Percentiles rank a stretch among this genome's conserved stretches.
These are phyloP conservation scores for Oreocharis arfaki DNA, from an alignment of 2,113 vertebrate genomes.

Conservation along the genomic window DNA sequence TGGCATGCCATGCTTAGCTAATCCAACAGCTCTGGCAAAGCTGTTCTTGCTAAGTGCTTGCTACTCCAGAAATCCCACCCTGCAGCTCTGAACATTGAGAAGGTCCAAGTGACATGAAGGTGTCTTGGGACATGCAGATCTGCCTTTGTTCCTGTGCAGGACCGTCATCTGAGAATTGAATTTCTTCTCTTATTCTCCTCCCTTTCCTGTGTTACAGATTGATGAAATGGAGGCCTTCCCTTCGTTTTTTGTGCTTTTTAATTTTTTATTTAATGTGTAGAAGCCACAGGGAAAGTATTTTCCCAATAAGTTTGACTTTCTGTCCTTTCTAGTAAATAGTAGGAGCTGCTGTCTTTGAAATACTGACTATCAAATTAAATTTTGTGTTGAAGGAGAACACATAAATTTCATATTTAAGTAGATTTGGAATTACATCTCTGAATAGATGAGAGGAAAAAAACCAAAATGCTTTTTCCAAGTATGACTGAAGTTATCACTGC, in stretches of 20 bases:
- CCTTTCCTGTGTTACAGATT: slow-evolving; percentile 2
- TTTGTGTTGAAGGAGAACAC: not conserved
- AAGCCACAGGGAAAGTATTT: not conserved
- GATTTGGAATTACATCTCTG: not conserved
- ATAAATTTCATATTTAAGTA: not conserved
- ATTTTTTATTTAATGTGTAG: not conserved
- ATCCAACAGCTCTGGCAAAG: slow-evolving; percentile 15
- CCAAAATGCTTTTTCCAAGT: not conserved
- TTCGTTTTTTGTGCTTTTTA: not conserved
- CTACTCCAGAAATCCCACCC: slow-evolving; percentile 47
- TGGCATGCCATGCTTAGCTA: slow-evolving; percentile 48
- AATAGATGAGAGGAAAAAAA: not conserved
- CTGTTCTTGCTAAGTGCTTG: not conserved
- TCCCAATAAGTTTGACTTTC: not conserved
- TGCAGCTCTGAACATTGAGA: slow-evolving; percentile 13
- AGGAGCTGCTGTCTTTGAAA: not conserved
- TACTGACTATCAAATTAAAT: not conserved
- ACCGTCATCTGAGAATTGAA: not conserved
- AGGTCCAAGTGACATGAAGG: slow-evolving; percentile 13
- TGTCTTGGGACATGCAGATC: slow-evolving; percentile 46
- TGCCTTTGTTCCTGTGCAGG: slow-evolving; percentile 38
- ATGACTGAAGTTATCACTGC: not conserved
- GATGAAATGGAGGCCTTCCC: not conserved
- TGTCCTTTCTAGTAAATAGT: not conserved
- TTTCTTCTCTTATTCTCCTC: not conserved